Evolutionary conservation across 2,888 invertebrate species (phyloP), one percentile per base, ranked within the genome.

Genomic region (Glomeris marginata): DNA sequence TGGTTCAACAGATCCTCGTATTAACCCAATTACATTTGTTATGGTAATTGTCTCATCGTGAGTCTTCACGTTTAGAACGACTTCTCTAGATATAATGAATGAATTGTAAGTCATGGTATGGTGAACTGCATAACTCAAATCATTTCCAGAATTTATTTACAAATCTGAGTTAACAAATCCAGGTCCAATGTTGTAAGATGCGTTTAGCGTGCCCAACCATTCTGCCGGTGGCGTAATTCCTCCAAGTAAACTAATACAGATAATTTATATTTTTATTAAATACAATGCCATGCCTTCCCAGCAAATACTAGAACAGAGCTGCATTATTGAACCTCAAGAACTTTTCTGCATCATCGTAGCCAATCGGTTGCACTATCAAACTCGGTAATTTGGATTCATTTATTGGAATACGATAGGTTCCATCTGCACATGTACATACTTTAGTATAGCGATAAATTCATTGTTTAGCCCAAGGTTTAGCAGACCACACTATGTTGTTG

Each of bases 141-240:
- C 13, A 41, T 18, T 15, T 41, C 21, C 21, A 38, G 8, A 38
- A 38, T 20, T 4, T 38, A 36, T 16, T 47, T 1, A 18, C 47
- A n/a, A 13, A n/a, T 2, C 22, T 22, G 3, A 3, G 28, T 13
- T 2, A 11, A 13, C 20, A 33, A 70, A 63, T 1, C 62, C 61
- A 11, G 67, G 66, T 2, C 70, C 71, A 13, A 67, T 52, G 21
- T 58, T 61, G 57, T 67, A 70, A 2, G 64, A 64, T n/a, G 67
- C 53, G 53, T 67, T 65, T 2, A 16, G 10, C 3, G n/a, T 10
- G 1, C 10, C 4, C 15, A n/a, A 15, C 47, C 47, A 47, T 16
- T 22, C 16, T 1, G 16, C 22, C 18, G 47, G 47, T 22, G 21
- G 11, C 2, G n/a, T 18, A 3, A 2, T 2, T 2, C 47, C 47